phyloP scores from a whole-genome alignment of 2,888 invertebrate genomes.

The Tenthredo mesomela region DNA sequence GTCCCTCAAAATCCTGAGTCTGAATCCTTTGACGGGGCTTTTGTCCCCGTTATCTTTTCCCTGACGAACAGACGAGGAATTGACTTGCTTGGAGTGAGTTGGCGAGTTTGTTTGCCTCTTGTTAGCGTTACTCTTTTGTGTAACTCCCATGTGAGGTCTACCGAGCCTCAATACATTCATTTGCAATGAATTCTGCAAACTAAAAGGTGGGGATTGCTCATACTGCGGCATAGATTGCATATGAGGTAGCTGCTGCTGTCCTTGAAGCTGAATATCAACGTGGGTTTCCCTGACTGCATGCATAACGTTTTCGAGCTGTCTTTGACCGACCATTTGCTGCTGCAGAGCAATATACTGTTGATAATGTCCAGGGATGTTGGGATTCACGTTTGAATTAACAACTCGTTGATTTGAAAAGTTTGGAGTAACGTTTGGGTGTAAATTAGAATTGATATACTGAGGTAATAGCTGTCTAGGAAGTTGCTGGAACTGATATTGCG shows the following conservation, averaged over 20 bases:
- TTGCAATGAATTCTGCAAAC: conserved; percentile 56
- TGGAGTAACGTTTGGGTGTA: conserved; percentile 62
- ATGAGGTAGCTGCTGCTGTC: conserved; percentile 60
- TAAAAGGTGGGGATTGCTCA: conserved; percentile 56
- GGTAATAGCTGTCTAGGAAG: conserved; percentile 68
- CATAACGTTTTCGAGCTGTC: conserved; percentile 63
- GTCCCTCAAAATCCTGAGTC: conserved; percentile 64
- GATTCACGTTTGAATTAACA: conserved; percentile 60
- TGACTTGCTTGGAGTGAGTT: conserved; percentile 61
- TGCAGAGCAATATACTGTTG: conserved; percentile 57
- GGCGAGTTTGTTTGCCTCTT: conserved; percentile 66
- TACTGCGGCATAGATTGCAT: conserved; percentile 59
- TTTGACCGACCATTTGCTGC: conserved; percentile 57
- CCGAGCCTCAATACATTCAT: conserved; percentile 60
- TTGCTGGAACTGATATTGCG: conserved; percentile 68
- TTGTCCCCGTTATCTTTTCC: conserved; percentile 60
- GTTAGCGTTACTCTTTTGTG: conserved; percentile 63
- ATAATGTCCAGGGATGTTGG: conserved; percentile 61
- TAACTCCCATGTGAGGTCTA: conserved; percentile 64
- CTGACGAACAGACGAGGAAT: conserved; percentile 57
- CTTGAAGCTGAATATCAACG: conserved; percentile 48
- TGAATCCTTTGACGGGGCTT: conserved; percentile 64
- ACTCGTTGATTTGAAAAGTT: conserved; percentile 19
- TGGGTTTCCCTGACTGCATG: conserved; percentile 58
- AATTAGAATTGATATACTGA: conserved; percentile 68